Evolutionary conservation across 37 sponge, comb jelly and placozoan species (phyloP), one percentile per base, ranked within the genome.

Genomic region (Crambe crambe): DNA sequence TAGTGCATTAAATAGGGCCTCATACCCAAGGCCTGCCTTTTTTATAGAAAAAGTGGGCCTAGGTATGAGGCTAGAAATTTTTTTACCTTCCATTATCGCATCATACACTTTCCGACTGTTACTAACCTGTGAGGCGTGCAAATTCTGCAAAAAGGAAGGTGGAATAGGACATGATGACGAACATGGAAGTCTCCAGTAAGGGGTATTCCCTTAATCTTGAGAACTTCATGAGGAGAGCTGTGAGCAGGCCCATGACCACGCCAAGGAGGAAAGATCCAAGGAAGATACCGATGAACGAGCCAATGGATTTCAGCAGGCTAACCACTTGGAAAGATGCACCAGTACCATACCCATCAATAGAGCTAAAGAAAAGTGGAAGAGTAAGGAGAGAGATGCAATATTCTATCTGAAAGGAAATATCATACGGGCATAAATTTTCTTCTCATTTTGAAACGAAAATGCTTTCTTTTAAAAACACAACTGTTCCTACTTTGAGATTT

Each of bases 191-290:
- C 83, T 97, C 98, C 79, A 97, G 34, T 22, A 95, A 73, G 31
- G 95, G 98, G 60, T 85, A 89, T 21, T 94, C 95, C 32, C 91
- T 70, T 1, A 97, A 73, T 29, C 89, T 91, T 1, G 92, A 89
- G 59, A 97, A 79, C 85, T 97, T 97, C 70, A 92, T 85, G 36
- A 94, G 77, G 72, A 96, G 72, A 32, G 97, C 97, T 65, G 93
- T 86, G 31, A 89, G 4, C 34, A 96, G 75, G 6, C 86, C 98
- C 71, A 92, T 86, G 39, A 68, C 56, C 67, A 75, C 68, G 9
- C 98, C 98, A 0, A 97, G 88, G 17, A 89, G 35, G 63, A 97
- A 97, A 8, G 98, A 97, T 31, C 98, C 98, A 58, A 97, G 30
- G 73, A 97, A 97, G 27, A 95, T 92, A 17, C 98, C 98, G 30